These are phyloP conservation scores for Poeciliopsis turneri DNA, from an alignment of 2,797 vertebrate species.

Conservation along the genomic window DNA sequence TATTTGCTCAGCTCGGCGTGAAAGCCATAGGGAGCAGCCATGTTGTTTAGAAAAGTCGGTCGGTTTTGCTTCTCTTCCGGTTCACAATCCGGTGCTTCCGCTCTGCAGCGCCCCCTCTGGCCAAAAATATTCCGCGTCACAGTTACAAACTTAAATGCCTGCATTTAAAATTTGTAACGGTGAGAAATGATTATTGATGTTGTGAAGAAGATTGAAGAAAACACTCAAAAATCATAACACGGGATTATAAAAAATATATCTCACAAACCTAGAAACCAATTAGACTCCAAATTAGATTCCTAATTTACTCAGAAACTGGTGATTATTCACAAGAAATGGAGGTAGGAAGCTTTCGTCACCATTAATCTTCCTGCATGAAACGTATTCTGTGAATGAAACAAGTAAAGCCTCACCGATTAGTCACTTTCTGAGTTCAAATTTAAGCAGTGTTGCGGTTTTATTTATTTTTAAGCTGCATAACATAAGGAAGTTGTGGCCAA, in stretches of 20 bases:
- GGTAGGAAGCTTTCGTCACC: background rate
- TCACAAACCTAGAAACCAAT: background rate
- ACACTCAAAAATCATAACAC: background rate
- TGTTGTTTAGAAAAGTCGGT: constrained; percentile 22
- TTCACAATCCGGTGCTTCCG: accelerated
- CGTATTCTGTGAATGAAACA: background rate
- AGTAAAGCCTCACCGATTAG: background rate
- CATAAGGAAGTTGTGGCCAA: background rate
- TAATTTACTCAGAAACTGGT: background rate
- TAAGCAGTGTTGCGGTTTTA: background rate
- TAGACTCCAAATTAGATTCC: background rate
- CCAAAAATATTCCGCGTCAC: background rate
- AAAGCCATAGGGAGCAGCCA: constrained; percentile 35
- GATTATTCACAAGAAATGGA: background rate
- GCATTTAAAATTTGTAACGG: background rate
- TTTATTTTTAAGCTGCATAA: background rate
- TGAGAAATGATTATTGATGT: no score
- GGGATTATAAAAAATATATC: background rate
- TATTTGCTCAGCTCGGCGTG: constrained; percentile 18
- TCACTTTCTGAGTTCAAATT: background rate
- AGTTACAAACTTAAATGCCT: background rate
- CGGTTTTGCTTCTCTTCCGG: constrained; percentile 50
- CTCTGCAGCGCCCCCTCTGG: constrained; percentile 36
- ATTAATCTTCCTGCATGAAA: background rate
- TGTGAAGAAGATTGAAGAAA: no score